Base-by-base conservation (phyloP, 2,113 vertebrate species). In the Lagopus muta region DNA sequence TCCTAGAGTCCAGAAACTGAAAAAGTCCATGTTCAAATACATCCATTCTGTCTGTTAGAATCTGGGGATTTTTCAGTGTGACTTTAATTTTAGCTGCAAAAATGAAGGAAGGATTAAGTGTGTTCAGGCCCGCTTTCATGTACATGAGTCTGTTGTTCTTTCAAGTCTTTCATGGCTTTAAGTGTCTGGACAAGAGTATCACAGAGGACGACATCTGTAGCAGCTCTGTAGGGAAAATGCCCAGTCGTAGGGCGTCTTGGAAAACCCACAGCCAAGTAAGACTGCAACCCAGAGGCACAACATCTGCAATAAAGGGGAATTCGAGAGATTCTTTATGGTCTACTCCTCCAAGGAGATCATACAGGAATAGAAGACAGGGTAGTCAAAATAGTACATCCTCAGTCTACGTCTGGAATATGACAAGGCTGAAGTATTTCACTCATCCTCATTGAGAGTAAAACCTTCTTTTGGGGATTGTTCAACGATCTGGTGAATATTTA, bases 1-100 rank as follows among this genome's bases (percentile, higher is more conserved):
- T 36, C 1, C 0, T 2, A 0, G 20, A 13, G 36, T 52, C 47
- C 54, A 62, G 62, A 27, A 5, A 0, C 36, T 52, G 70, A 9
- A 38, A 15, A 72, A 76, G 38, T 62, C 89, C 6, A 6, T 4
- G 5, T 82, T 81, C 65, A 65, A 25, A 50, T 40, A 28, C n/a
- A 40, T 67, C 42, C 20, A 0, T 77, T 66, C 6, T 22, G 65
- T 42, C 48, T 52, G 42, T 5, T 6, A 40, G 66, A 85, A 77
- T 40, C 18, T 73, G 42, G 34, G 11, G 16, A 11, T 57, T 85
- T 85, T 27, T 45, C 25, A 62, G 42, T 52, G 32, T 34, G 73
- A 62, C 28, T 21, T 52, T 28, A 20, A 2, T 27, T 14, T 78
- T 20, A 75, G 43, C 24, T 66, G 76, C 64, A 58, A 83, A 74